Base-by-base conservation (phyloP, 2,113 vertebrate genomes). In the Cromileptes altivelis region DNA sequence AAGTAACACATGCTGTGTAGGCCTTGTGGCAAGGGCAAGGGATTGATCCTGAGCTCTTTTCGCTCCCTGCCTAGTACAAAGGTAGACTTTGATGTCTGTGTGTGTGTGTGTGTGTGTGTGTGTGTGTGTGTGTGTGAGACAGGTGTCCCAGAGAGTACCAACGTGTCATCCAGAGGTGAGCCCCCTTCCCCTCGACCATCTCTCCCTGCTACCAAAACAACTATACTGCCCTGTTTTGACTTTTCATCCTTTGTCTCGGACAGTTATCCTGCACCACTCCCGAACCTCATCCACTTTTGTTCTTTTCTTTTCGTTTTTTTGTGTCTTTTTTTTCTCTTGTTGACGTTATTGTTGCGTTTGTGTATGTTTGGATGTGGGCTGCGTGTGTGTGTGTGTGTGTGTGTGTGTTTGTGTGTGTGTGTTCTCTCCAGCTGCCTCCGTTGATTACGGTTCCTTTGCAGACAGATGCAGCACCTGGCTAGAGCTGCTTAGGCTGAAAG, bases 361-460 rank as follows among this genome's bases (percentile, higher is more conserved):
- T 84, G 61, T 88, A 63, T 82, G 81, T 85, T 50, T 23, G 82
- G 80, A 71, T 86, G 63, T 70, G 85, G 73, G 86, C 30, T 79
- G 40, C 62, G 70, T 83, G 63, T 79, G 76, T 80, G 64, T 80
- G 82, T 78, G 72, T 68, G 71, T 73, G 84, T 65, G 74, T 65
- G 82, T 82, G 23, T 60, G 64, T 21, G 55, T 63, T 61, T 53
- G 80, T 68, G 52, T 69, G 78, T 84, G 57, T 89, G 90, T 94
- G 91, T 93, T 92, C 87, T 94, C 91, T 97, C 95, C 97, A 99
- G 98, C 97, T 96, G 95, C 97, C 96, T 97, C 97, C 96, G 92
- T 98, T 99, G 98, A 99, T 98, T 98, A 98, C 98, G 97, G 98
- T 99, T 99, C 98, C 98, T 99, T 99, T 99, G 98, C 98, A 99